Conservation (phyloP, 1,140 invertebrate species). For the Zaprionus ornatus region DNA sequence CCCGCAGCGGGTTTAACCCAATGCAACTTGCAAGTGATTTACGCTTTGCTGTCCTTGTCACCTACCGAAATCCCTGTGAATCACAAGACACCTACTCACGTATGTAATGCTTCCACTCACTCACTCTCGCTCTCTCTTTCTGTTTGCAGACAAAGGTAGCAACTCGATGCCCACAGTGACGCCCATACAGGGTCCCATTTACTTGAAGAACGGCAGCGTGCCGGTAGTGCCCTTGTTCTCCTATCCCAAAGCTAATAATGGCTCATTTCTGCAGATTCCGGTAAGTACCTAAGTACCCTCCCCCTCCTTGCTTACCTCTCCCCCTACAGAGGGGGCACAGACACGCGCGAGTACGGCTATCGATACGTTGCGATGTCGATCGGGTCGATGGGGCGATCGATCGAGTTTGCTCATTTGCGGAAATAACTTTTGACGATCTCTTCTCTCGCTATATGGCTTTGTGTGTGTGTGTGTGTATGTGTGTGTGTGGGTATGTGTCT, state of each 20-base stretch:
- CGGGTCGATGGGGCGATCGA: slow-evolving; percentile 46
- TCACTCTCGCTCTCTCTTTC: not conserved
- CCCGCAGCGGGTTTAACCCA: slow-evolving; percentile 6
- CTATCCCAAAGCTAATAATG: slow-evolving; percentile 92
- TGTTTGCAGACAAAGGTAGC: slow-evolving; percentile 33
- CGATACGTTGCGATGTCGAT: slow-evolving; percentile 42
- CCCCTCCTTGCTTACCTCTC: not conserved
- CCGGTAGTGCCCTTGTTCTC: slow-evolving; percentile 94
- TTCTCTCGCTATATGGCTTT: not conserved
- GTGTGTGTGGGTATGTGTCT: not conserved
- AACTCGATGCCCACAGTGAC: slow-evolving; percentile 86
- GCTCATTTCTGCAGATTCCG: slow-evolving; percentile 93
- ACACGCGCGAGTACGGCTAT: slow-evolving; percentile 20
- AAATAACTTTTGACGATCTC: slow-evolving; percentile 78
- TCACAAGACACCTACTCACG: slow-evolving; percentile 3
- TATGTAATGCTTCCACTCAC: not conserved
- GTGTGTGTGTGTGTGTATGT: not conserved
- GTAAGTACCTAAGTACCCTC: slow-evolving; percentile 86
- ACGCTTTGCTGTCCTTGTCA: slow-evolving; percentile 21
- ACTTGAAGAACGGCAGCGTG: slow-evolving; percentile 90
- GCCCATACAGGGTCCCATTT: slow-evolving; percentile 92
- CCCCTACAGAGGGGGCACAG: not conserved
- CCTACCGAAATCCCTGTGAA: slow-evolving; percentile 14
- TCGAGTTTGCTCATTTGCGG: slow-evolving; percentile 80
- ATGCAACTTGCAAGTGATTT: not conserved